Evolutionary conservation across 2,113 vertebrate species (phyloP).

Genomic region (Prochilodus magdalenae): DNA sequence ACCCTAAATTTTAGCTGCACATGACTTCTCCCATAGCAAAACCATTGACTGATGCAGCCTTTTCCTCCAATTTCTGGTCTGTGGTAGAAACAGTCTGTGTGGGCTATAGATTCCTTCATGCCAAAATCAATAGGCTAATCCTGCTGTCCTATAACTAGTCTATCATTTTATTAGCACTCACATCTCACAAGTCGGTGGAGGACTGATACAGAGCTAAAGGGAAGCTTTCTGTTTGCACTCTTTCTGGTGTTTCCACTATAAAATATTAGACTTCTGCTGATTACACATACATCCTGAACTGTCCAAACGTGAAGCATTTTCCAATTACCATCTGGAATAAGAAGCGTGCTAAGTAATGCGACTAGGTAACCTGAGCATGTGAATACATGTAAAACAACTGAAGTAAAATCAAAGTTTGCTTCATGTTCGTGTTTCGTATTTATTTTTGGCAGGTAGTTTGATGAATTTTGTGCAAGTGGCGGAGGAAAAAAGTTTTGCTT

Average conservation of each 20-base stretch:
- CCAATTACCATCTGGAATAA: too few species aligned
- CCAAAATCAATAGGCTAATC: slow-evolving; percentile 11
- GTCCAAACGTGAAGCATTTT: too few species aligned
- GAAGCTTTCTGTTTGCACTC: not conserved
- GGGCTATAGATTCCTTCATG: not conserved
- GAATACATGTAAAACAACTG: too few species aligned
- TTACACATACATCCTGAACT: too few species aligned
- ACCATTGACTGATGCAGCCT: not conserved
- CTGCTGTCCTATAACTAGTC: not conserved
- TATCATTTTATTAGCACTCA: not conserved
- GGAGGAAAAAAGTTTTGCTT: too few species aligned
- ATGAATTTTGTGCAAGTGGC: too few species aligned
- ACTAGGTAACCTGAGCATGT: too few species aligned
- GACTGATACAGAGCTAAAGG: not conserved
- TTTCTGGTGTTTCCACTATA: not conserved
- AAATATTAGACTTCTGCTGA: too few species aligned
- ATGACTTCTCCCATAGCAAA: not conserved
- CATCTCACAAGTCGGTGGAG: not conserved
- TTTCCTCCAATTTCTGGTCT: not conserved
- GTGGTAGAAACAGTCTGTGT: slow-evolving; percentile 3
- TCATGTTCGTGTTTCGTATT: too few species aligned
- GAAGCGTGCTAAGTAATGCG: too few species aligned
- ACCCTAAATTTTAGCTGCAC: not conserved
- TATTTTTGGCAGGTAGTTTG: too few species aligned
- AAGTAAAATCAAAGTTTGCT: too few species aligned